Conservation (phyloP, 2,888 invertebrate species). For the Tenthredo notha region DNA sequence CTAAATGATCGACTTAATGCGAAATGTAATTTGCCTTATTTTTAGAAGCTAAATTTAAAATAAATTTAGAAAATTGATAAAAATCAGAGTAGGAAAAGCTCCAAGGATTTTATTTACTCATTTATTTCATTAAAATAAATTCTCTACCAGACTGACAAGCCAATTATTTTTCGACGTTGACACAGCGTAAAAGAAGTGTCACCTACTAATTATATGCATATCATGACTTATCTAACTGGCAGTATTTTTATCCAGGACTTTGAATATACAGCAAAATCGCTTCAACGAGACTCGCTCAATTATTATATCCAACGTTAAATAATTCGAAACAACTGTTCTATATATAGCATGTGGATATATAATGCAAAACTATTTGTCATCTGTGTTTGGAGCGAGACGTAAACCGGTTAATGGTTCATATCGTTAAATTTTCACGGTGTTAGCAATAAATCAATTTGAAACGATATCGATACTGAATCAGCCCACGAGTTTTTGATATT, state of each 20-base stretch:
- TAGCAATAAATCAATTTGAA: not conserved
- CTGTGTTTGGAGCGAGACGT: not conserved
- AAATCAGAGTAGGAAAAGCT: not conserved
- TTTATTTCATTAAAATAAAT: not conserved
- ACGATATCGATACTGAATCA: not conserved
- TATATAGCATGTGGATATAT: too few relatives aligned
- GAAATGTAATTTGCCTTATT: not conserved
- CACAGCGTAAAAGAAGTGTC: not conserved
- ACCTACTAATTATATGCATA: not conserved
- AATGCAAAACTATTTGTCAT: slow-evolving; percentile 18
- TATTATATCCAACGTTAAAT: not conserved
- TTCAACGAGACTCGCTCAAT: not conserved
- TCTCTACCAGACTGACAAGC: not conserved
- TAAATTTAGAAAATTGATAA: not conserved
- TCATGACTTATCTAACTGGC: not conserved
- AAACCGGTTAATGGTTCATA: not conserved
- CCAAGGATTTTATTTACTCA: not conserved
- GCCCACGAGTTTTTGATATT: not conserved
- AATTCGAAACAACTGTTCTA: not conserved
- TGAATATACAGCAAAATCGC: not conserved
- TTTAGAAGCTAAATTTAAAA: not conserved
- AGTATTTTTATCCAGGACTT: not conserved
- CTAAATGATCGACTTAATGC: too few relatives aligned
- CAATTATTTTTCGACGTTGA: not conserved
- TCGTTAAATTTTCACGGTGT: not conserved